Evolutionary conservation across 2,113 vertebrate genomes (phyloP).

Genomic region (Tretioscincus oriximinensis): DNA sequence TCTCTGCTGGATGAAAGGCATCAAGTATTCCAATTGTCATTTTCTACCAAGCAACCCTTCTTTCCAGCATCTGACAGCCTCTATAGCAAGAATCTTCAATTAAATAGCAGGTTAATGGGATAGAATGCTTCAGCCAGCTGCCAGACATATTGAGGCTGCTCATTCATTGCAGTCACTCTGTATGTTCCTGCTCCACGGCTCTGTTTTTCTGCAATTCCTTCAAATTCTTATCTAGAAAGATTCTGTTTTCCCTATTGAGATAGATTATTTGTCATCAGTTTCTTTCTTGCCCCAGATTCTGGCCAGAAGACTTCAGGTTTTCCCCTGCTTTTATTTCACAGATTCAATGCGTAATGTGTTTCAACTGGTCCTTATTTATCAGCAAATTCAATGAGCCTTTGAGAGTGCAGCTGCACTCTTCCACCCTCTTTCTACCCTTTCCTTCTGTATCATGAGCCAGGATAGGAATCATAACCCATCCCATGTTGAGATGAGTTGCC

Average conservation of each 20-base stretch:
- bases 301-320: slow-evolving; percentile 35
- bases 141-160: neutral
- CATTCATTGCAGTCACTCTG: neutral
- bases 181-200: slow-evolving; percentile 8
- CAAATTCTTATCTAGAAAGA: slow-evolving; percentile 22
- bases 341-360: slow-evolving; percentile 27
- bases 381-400: slow-evolving; percentile 45
- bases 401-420: slow-evolving; percentile 49
- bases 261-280: slow-evolving; percentile 37
- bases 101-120: neutral
- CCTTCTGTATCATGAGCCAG: no score
- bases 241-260: neutral
- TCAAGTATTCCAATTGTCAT: neutral
- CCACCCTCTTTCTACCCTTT: neutral
- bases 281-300: neutral
- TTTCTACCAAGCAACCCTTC: neutral
- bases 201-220: slow-evolving; percentile 16
- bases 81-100: neutral
- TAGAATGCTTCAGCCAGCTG: rapidly evolving
- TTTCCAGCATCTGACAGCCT: neutral
- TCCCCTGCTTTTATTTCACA: slow-evolving; percentile 50
- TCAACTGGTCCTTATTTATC: slow-evolving; percentile 64
- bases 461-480: no score
- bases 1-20: neutral
- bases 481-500: no score